Percentiles rank a stretch among this genome's conserved stretches.
phyloP scores from a whole-genome alignment of 2,888 invertebrate genomes.

The Ochropleura leucogaster region DNA sequence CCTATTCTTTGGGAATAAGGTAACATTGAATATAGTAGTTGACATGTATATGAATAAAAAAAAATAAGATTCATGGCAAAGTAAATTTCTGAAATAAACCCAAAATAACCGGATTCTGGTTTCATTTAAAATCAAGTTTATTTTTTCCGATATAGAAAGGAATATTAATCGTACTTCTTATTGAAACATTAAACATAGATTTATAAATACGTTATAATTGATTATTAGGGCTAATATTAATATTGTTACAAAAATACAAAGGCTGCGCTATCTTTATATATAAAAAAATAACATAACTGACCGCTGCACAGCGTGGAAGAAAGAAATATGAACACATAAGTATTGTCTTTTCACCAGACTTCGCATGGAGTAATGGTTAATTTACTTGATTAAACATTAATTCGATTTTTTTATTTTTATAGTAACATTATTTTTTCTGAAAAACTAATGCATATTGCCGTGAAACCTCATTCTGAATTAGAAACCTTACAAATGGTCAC shows the following conservation, averaged over 20 bases:
- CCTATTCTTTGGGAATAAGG: constrained; percentile 44
- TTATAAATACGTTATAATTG: constrained; percentile 10
- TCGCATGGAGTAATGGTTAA: background rate
- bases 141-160: constrained; percentile 5
- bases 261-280: constrained; percentile 12
- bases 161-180: constrained; percentile 7
- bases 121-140: background rate
- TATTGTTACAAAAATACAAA: constrained; percentile 54
- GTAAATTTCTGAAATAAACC: background rate
- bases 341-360: constrained; percentile 46
- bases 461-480: constrained; percentile 18
- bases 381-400: constrained; percentile 14
- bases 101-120: background rate
- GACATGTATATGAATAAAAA: background rate
- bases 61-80: background rate
- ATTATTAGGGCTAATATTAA: constrained; percentile 18
- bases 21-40: constrained; percentile 27
- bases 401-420: constrained; percentile 11
- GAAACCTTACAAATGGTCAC: constrained; percentile 21
- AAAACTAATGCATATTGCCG: constrained; percentile 16
- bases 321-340: constrained; percentile 40
- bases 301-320: constrained; percentile 17
- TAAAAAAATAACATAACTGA: background rate
- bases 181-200: background rate
- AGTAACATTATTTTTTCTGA: background rate